phyloP scores from a whole-genome alignment of 2,113 vertebrate species.

The Cephalophus harveyi region DNA sequence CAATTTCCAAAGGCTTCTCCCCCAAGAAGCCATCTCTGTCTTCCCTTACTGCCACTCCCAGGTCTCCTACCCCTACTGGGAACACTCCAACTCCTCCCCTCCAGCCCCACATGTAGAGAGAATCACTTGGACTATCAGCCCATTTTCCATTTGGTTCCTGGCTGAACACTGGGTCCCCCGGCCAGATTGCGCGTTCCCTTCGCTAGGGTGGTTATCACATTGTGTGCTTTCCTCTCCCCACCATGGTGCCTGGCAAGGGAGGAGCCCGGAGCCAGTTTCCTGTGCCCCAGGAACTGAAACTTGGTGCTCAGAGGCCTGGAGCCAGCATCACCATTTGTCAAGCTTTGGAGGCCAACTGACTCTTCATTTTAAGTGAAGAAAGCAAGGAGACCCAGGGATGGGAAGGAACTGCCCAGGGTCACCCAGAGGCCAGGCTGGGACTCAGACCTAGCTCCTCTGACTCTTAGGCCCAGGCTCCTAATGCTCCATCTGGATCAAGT shows the following conservation, averaged over 20 bases:
- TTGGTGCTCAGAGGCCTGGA: background rate
- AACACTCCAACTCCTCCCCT: rapidly evolving
- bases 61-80: background rate
- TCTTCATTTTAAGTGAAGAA: background rate
- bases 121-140: conserved; percentile 52
- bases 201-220: conserved; percentile 21
- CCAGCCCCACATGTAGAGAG: background rate
- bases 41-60: background rate
- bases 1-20: conserved; percentile 27
- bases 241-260: conserved; percentile 28
- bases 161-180: conserved; percentile 66
- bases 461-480: background rate
- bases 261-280: conserved; percentile 8
- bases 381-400: background rate
- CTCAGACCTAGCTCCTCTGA: background rate
- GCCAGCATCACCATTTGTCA: background rate
- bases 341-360: background rate
- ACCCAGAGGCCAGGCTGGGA: background rate
- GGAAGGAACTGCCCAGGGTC: background rate
- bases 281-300: background rate
- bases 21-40: conserved; percentile 41
- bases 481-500: background rate
- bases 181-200: conserved; percentile 4
- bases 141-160: conserved; percentile 71
- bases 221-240: background rate